These are phyloP conservation scores for Rhodeus uyekii DNA, from an alignment of 2,797 vertebrate species.

Conservation along the genomic window DNA sequence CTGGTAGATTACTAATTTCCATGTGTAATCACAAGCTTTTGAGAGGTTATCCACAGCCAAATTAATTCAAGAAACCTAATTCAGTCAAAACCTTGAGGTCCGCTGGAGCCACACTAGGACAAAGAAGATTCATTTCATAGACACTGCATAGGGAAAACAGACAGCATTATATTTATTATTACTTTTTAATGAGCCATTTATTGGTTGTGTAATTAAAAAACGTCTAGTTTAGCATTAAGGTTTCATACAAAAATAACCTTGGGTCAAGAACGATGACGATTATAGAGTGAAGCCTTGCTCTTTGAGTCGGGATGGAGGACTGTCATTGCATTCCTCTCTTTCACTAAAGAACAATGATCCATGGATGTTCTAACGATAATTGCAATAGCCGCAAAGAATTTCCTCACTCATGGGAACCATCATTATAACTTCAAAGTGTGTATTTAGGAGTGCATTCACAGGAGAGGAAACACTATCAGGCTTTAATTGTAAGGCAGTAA, in stretches of 20 bases:
- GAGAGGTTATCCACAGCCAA: slow-evolving; percentile 28
- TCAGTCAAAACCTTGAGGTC: slow-evolving; percentile 41
- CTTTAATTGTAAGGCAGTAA: slow-evolving; percentile 68
- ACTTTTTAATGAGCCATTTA: slow-evolving; percentile 9
- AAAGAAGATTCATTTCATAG: background rate
- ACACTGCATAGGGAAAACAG: background rate
- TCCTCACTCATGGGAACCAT: slow-evolving; percentile 59
- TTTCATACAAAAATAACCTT: background rate
- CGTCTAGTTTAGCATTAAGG: background rate
- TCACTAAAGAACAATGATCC: slow-evolving; percentile 48
- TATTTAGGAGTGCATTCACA: slow-evolving; percentile 61
- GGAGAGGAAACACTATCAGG: slow-evolving; percentile 50
- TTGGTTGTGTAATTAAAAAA: background rate
- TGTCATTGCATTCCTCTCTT: slow-evolving; percentile 30
- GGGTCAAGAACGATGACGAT: background rate
- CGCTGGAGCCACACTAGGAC: background rate
- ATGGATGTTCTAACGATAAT: slow-evolving; percentile 55
- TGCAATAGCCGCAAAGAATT: slow-evolving; percentile 59
- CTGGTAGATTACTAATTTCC: slow-evolving; percentile 46
- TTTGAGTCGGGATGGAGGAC: background rate
- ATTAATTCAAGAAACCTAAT: slow-evolving; percentile 38
- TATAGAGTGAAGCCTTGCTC: background rate
- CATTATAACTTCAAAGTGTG: slow-evolving; percentile 67
- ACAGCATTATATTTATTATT: background rate
- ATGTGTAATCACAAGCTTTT: slow-evolving; percentile 49